A percentile compares a stretch with the other conserved stretches of the same genome.
phyloP scores from a whole-genome alignment of 2,888 invertebrate species.

The Pammene aurita region DNA sequence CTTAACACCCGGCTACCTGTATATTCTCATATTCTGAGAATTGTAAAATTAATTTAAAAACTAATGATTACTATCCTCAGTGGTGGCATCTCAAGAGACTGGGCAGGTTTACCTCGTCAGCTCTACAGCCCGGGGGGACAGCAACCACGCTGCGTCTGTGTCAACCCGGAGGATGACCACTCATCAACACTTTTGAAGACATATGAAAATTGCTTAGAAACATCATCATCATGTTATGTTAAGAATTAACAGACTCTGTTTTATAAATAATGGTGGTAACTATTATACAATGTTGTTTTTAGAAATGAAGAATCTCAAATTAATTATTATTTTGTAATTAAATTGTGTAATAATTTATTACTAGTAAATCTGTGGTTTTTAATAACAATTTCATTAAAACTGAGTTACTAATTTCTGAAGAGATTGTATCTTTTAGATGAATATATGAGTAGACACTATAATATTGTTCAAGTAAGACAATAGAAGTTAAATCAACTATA shows the following conservation, averaged over 20 bases:
- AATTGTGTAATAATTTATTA: background rate
- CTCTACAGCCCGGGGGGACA: conserved; percentile 87
- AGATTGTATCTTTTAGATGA: no score
- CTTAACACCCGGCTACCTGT: no score
- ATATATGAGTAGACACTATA: no score
- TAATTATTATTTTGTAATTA: conserved; percentile 2
- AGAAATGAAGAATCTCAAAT: conserved; percentile 23
- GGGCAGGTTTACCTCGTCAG: conserved; percentile 95
- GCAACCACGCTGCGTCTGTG: conserved; percentile 92
- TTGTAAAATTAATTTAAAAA: no score
- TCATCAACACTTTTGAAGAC: conserved; percentile 81
- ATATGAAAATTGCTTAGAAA: conserved; percentile 85
- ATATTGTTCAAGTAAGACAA: no score
- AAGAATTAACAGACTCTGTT: conserved; percentile 17
- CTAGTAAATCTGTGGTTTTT: no score
- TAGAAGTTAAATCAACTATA: no score
- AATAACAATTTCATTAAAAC: no score
- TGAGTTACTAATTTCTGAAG: no score
- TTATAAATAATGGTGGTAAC: conserved; percentile 10
- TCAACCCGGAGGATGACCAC: conserved; percentile 78
- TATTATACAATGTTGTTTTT: conserved; percentile 3
- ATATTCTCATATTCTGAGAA: no score
- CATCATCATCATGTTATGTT: conserved; percentile 81
- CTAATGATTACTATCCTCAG: conserved; percentile 73
- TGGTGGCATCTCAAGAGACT: conserved; percentile 93